Evolutionary conservation across 2,113 vertebrate genomes (phyloP).

Genomic region (Scomber scombrus): DNA sequence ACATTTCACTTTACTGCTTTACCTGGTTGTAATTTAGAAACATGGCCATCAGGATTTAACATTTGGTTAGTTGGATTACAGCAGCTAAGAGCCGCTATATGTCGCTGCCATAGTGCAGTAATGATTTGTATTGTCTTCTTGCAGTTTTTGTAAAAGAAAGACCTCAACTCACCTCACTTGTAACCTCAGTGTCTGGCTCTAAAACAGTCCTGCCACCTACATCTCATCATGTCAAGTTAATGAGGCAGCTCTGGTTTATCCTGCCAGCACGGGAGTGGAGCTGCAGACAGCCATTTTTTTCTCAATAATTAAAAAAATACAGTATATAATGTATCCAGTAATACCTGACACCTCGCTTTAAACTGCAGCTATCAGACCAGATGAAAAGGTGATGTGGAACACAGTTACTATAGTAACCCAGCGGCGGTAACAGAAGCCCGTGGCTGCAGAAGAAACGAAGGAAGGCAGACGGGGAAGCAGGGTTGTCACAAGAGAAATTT

Average conservation of each 20-base stretch:
- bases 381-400: slow-evolving; percentile 34
- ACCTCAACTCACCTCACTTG: not conserved
- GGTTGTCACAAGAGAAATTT: slow-evolving; percentile 25
- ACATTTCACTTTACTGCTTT: slow-evolving; percentile 34
- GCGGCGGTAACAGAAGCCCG: not conserved
- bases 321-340: not conserved
- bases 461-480: slow-evolving; percentile 14
- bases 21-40: slow-evolving; percentile 26
- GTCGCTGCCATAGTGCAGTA: slow-evolving; percentile 4
- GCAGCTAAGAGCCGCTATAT: not conserved
- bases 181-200: slow-evolving; percentile 11
- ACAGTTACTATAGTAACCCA: slow-evolving; percentile 70
- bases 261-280: not conserved
- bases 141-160: not conserved
- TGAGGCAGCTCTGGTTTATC: not conserved
- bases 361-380: slow-evolving; percentile 11
- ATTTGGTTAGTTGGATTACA: not conserved
- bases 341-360: slow-evolving; percentile 34
- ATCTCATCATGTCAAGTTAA: not conserved
- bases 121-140: not conserved
- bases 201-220: not conserved
- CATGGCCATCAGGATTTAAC: not conserved
- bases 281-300: not conserved
- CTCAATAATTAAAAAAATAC: not conserved
- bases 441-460: slow-evolving; percentile 47